These are phyloP conservation scores for Drosophila tsacasi DNA, from an alignment of 1,140 invertebrate genomes.

Conservation along the genomic window DNA sequence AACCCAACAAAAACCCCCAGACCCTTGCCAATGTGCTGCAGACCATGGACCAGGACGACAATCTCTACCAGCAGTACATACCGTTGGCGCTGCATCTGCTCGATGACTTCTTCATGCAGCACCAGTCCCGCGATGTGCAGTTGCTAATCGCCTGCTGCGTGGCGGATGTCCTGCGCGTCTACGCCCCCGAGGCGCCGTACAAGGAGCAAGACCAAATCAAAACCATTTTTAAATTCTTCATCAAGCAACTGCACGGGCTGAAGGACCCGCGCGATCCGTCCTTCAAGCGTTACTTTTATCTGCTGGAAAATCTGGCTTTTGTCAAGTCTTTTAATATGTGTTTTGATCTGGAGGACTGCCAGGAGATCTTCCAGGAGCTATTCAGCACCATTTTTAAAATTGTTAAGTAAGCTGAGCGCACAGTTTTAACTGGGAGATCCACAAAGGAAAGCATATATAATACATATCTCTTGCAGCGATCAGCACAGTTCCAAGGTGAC, in stretches of 20 bases:
- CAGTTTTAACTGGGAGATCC: no score
- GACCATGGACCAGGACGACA: slow-evolving; percentile 98
- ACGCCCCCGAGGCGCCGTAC: slow-evolving; percentile 99
- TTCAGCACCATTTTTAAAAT: slow-evolving; percentile 98
- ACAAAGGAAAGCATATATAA: slow-evolving; percentile 50
- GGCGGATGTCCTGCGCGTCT: slow-evolving; percentile 98
- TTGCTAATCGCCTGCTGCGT: slow-evolving; percentile 98
- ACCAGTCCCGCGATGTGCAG: slow-evolving; percentile 96
- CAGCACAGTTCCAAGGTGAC: slow-evolving; percentile 98
- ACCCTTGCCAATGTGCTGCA: slow-evolving; percentile 96
- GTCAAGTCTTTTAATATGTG: slow-evolving; percentile 99
- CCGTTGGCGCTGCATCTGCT: slow-evolving; percentile 97
- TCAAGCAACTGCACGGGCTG: slow-evolving; percentile 96
- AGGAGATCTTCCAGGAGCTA: slow-evolving; percentile 97
- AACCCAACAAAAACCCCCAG: slow-evolving; percentile 84
- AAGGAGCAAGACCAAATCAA: slow-evolving; percentile 97
- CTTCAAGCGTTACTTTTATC: slow-evolving; percentile 99
- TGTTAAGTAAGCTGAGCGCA: slow-evolving; percentile 90
- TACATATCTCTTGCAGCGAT: slow-evolving; percentile 89
- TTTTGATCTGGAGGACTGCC: slow-evolving; percentile 98
- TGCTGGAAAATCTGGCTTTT: slow-evolving; percentile 97
- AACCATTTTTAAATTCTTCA: slow-evolving; percentile 97
- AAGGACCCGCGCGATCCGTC: slow-evolving; percentile 98
- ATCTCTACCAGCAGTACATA: slow-evolving; percentile 96
- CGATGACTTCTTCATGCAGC: slow-evolving; percentile 96